These are phyloP conservation scores for Pterobdella sp. DNA, from an alignment of 2,888 invertebrate genomes.

Conservation along the genomic window DNA sequence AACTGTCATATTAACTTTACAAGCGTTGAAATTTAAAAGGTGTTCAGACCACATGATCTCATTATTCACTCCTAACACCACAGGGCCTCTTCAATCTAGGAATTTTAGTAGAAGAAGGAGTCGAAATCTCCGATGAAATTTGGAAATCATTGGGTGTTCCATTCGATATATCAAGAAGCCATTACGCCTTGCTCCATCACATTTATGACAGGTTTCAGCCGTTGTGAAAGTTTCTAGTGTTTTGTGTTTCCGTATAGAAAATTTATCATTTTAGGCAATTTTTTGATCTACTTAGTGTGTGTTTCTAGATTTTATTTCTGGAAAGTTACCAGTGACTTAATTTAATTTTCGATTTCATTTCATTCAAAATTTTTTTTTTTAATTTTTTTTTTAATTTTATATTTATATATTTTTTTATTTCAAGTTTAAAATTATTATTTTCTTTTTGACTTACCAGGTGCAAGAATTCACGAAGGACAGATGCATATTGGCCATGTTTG, in stretches of 20 bases:
- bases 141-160: slow-evolving; percentile 11
- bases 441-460: slow-evolving; percentile 39
- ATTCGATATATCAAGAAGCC: not conserved
- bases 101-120: slow-evolving; percentile 12
- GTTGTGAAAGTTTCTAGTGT: too few relatives aligned
- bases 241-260: too few relatives aligned
- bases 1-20: not conserved
- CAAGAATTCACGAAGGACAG: slow-evolving; percentile 42
- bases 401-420: not conserved
- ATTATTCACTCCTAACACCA: not conserved
- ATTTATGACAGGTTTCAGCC: not conserved
- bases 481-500: slow-evolving; percentile 45
- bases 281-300: too few relatives aligned
- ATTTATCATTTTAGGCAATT: too few relatives aligned
- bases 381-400: not conserved
- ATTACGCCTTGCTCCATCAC: not conserved
- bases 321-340: too few relatives aligned
- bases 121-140: not conserved
- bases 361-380: not conserved
- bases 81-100: slow-evolving; percentile 24
- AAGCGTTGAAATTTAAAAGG: not conserved
- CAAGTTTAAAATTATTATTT: not conserved
- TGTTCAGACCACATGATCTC: not conserved
- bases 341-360: not conserved
- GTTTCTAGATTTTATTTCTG: too few relatives aligned